phyloP scores from a whole-genome alignment of 1,140 invertebrate genomes.

The Thaumatotibia leucotreta region DNA sequence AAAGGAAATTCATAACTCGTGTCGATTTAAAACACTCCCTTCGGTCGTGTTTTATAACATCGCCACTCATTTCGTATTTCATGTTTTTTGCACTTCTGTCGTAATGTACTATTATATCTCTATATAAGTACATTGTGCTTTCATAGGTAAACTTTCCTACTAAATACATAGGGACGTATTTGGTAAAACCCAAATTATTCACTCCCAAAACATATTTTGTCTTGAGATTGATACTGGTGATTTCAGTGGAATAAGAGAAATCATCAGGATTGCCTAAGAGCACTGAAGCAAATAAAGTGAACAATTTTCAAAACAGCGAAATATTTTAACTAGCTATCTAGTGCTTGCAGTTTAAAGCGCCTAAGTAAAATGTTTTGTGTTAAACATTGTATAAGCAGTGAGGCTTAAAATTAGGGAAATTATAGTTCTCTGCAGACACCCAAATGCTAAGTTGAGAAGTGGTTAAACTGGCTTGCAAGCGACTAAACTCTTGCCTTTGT shows the following conservation, averaged over 20 bases:
- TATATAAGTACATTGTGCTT: too few relatives aligned
- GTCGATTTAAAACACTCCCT: too few relatives aligned
- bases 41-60: too few relatives aligned
- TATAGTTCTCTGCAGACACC: slow-evolving; percentile 42
- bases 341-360: background rate
- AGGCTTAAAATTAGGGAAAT: slow-evolving; percentile 48
- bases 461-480: background rate
- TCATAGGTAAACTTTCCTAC: too few relatives aligned
- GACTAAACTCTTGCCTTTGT: background rate
- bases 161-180: too few relatives aligned
- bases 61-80: too few relatives aligned
- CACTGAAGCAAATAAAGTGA: background rate
- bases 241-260: background rate
- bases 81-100: too few relatives aligned
- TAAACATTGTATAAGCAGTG: slow-evolving; percentile 27
- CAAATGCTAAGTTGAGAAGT: background rate
- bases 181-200: too few relatives aligned
- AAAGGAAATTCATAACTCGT: too few relatives aligned
- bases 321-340: background rate
- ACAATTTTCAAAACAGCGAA: background rate
- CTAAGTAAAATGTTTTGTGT: slow-evolving; percentile 21
- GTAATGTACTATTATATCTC: too few relatives aligned
- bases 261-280: background rate
- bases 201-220: too few relatives aligned
- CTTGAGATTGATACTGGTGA: too few relatives aligned